Evolutionary conservation across 1,140 invertebrate species (phyloP).

Genomic region (Cataglyphis hispanica): DNA sequence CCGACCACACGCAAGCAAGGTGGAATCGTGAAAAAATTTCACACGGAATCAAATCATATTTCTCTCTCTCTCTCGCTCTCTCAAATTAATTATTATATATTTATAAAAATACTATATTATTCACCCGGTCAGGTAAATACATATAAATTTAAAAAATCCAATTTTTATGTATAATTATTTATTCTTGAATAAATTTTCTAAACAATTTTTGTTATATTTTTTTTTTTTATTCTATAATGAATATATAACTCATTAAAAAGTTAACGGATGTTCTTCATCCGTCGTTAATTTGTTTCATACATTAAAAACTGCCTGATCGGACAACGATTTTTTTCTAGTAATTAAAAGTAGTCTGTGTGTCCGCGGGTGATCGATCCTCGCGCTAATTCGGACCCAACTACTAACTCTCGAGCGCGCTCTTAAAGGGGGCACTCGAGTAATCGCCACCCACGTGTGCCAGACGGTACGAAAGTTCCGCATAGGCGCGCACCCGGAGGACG

Average conservation of each 20-base stretch:
- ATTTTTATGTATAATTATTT: too few relatives aligned
- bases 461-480: constrained; percentile 65
- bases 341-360: constrained; percentile 19
- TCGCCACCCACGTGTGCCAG: constrained; percentile 68
- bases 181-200: too few relatives aligned
- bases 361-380: constrained; percentile 44
- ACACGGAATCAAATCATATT: constrained; percentile 13
- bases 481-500: neutral
- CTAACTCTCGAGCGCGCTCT: constrained; percentile 70
- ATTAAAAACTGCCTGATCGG: neutral
- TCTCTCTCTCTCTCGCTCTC: too few relatives aligned
- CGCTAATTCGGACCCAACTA: constrained; percentile 66
- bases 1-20: neutral
- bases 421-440: constrained; percentile 70
- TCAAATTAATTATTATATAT: constrained; percentile 10
- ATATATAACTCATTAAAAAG: neutral
- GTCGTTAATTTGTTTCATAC: neutral
- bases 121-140: neutral
- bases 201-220: too few relatives aligned
- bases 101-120: constrained; percentile 12
- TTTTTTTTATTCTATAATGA: too few relatives aligned
- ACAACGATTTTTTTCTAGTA: constrained; percentile 22
- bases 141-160: neutral
- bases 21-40: neutral
- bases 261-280: neutral